phyloP scores from a whole-genome alignment of 2,797 vertebrate genomes.

The Eulemur mongoz region DNA sequence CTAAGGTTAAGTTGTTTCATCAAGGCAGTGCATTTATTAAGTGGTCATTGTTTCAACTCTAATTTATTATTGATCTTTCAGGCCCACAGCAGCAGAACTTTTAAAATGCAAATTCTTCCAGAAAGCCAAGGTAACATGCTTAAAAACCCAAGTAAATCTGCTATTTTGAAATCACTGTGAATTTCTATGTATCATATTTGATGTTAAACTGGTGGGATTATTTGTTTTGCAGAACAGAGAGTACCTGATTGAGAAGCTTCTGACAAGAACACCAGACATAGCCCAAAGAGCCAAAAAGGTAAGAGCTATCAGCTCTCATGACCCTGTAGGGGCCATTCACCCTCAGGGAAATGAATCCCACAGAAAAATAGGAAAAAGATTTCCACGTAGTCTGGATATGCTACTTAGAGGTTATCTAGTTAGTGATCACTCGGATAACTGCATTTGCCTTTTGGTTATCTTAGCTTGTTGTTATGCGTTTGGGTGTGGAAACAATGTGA shows the following conservation, averaged over 20 bases:
- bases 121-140: slow-evolving; percentile 97
- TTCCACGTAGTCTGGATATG: neutral
- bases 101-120: slow-evolving; percentile 99
- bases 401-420: neutral
- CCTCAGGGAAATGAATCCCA: neutral
- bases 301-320: slow-evolving; percentile 42
- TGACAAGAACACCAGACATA: slow-evolving; percentile 96
- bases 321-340: neutral
- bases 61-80: slow-evolving; percentile 89
- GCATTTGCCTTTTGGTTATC: neutral
- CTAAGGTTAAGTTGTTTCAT: slow-evolving; percentile 76
- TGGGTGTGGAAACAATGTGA: neutral
- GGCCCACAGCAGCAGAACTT: slow-evolving; percentile 98
- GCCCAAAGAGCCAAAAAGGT: slow-evolving; percentile 98
- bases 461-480: neutral
- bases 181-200: slow-evolving; percentile 50
- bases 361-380: neutral
- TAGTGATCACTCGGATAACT: neutral
- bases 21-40: slow-evolving; percentile 81
- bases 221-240: slow-evolving; percentile 95
- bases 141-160: slow-evolving; percentile 82
- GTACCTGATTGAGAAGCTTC: slow-evolving; percentile 96
- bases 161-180: slow-evolving; percentile 80
- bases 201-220: slow-evolving; percentile 76
- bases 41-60: slow-evolving; percentile 84